These are phyloP conservation scores for Athalia rosae DNA, from an alignment of 2,888 invertebrate genomes.

Conservation along the genomic window DNA sequence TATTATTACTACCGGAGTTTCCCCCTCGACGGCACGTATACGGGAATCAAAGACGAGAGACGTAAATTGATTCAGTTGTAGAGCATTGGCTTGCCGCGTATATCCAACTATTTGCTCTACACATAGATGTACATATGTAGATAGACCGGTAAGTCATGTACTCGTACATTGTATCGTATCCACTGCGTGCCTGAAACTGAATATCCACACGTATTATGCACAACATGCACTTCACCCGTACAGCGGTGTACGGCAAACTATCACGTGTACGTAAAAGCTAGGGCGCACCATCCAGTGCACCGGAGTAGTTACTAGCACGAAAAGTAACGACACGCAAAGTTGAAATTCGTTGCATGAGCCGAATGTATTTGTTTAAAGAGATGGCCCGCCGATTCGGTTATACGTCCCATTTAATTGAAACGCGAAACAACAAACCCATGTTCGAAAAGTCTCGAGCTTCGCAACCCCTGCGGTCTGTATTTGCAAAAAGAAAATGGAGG, in stretches of 20 bases:
- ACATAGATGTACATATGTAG: not conserved
- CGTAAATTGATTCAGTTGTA: slow-evolving; percentile 41
- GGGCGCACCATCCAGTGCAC: not conserved
- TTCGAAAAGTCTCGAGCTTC: slow-evolving; percentile 3
- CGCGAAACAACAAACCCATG: slow-evolving; percentile 18
- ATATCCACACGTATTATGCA: too few relatives aligned
- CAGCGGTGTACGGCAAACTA: not conserved
- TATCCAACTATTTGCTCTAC: not conserved
- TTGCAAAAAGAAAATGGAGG: too few relatives aligned
- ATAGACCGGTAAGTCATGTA: slow-evolving; percentile 2
- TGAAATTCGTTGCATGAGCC: slow-evolving; percentile 34
- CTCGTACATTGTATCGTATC: not conserved
- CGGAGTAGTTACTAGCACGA: slow-evolving; percentile 20
- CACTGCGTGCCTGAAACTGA: too few relatives aligned
- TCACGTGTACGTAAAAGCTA: too few relatives aligned
- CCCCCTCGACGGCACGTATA: not conserved
- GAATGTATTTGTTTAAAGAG: slow-evolving; percentile 36
- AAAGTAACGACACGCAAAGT: slow-evolving; percentile 24
- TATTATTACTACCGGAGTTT: slow-evolving; percentile 26
- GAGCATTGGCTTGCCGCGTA: slow-evolving; percentile 13
- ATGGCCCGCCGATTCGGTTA: slow-evolving; percentile 25
- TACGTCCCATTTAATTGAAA: slow-evolving; percentile 26
- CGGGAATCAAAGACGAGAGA: not conserved
- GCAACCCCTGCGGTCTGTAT: not conserved
- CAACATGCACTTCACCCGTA: not conserved